A percentile compares a stretch with the other conserved stretches of the same genome.
phyloP scores from a whole-genome alignment of 2,888 invertebrate genomes.

The Magallana nippona region DNA sequence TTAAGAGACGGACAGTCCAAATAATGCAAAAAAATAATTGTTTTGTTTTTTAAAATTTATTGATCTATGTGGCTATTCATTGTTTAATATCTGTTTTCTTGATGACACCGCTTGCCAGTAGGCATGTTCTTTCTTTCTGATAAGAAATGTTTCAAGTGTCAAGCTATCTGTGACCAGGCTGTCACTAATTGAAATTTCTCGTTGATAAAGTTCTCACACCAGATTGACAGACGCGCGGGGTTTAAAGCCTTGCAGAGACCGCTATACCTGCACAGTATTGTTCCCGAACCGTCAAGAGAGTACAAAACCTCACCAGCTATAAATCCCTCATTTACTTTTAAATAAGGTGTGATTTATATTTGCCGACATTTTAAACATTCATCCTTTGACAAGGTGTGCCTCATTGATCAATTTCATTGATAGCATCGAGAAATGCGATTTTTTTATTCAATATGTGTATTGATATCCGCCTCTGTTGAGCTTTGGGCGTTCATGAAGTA shows the following conservation, averaged over 20 bases:
- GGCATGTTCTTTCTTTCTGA: not conserved
- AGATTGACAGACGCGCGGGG: slow-evolving; percentile 11
- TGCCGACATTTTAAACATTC: not conserved
- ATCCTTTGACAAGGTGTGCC: not conserved
- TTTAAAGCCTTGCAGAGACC: not conserved
- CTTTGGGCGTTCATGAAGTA: not conserved
- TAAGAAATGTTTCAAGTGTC: slow-evolving; percentile 29
- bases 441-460: not conserved
- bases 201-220: slow-evolving; percentile 24
- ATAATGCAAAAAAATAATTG: too few relatives aligned
- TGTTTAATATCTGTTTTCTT: not conserved
- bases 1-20: too few relatives aligned
- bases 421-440: not conserved
- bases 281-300: not conserved
- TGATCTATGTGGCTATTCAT: too few relatives aligned
- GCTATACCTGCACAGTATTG: not conserved
- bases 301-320: not conserved
- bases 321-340: slow-evolving; percentile 24
- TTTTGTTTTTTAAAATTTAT: too few relatives aligned
- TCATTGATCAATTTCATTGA: not conserved
- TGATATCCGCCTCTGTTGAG: not conserved
- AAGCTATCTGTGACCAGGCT: slow-evolving; percentile 10
- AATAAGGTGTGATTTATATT: slow-evolving; percentile 24
- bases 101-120: not conserved
- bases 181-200: not conserved